These are phyloP conservation scores for Mactra quadrangularis DNA, from an alignment of 1,140 invertebrate genomes.

Conservation along the genomic window DNA sequence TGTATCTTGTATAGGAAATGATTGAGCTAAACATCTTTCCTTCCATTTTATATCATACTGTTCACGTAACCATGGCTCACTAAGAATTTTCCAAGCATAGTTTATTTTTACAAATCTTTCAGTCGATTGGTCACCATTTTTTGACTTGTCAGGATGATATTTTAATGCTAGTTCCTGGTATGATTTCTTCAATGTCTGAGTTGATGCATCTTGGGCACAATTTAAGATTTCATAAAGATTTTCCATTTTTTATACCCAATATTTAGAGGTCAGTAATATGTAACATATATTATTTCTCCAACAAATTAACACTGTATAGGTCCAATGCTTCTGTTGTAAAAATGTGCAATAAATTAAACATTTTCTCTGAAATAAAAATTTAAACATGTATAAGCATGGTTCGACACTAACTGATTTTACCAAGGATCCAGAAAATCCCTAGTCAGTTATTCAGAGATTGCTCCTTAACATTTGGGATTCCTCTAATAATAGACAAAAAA, in stretches of 20 bases:
- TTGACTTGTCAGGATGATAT: slow-evolving; percentile 77
- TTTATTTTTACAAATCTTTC: slow-evolving; percentile 73
- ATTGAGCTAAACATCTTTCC: slow-evolving; percentile 73
- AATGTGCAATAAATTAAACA: no score
- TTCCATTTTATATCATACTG: slow-evolving; percentile 76
- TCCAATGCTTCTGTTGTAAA: no score
- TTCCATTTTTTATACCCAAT: slow-evolving; percentile 69
- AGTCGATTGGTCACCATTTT: not conserved
- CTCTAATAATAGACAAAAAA: no score
- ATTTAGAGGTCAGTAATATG: no score
- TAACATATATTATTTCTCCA: no score
- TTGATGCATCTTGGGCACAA: slow-evolving; percentile 62
- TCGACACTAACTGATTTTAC: no score
- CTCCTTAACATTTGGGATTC: no score
- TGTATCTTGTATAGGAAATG: slow-evolving; percentile 79
- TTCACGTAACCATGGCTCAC: slow-evolving; percentile 69
- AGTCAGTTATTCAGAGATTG: no score
- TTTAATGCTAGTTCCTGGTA: slow-evolving; percentile 69
- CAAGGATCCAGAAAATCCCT: no score
- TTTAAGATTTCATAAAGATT: slow-evolving; percentile 73
- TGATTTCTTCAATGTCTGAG: slow-evolving; percentile 67
- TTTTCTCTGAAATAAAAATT: no score
- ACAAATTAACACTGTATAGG: no score
- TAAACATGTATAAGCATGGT: no score
- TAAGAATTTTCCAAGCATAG: slow-evolving; percentile 77